phyloP scores from a whole-genome alignment of 2,797 vertebrate genomes.

The Linurgus olivaceus region DNA sequence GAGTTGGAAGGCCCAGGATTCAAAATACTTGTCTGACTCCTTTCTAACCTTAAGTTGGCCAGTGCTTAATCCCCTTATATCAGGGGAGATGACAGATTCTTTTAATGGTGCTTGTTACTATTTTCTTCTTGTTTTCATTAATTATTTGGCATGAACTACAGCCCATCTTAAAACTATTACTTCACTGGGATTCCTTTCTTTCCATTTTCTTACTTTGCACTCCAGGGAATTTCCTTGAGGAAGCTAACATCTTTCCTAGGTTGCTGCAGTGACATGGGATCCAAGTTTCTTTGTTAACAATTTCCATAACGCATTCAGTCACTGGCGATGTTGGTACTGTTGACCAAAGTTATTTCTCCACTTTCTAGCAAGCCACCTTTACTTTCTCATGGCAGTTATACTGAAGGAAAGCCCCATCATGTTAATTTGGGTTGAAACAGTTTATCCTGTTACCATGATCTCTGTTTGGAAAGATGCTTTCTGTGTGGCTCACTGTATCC shows the following conservation, averaged over 20 bases:
- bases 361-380: neutral
- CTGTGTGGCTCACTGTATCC: neutral
- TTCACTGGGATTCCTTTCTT: constrained; percentile 49
- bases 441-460: neutral
- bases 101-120: constrained; percentile 18
- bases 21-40: neutral
- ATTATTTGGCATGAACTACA: constrained; percentile 32
- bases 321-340: neutral
- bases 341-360: neutral
- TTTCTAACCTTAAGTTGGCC: neutral
- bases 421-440: neutral
- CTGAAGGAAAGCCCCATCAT: neutral
- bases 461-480: neutral
- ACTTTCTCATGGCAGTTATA: neutral
- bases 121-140: constrained; percentile 41
- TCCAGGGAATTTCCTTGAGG: constrained; percentile 51
- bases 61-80: neutral
- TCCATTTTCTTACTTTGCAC: constrained; percentile 30
- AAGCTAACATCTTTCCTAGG: constrained; percentile 34
- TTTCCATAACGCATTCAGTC: constrained; percentile 34
- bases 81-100: neutral
- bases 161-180: constrained; percentile 53
- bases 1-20: neutral
- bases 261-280: constrained; percentile 5
- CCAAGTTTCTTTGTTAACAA: constrained; percentile 48